A percentile compares a stretch with the other conserved stretches of the same genome.
Evolutionary conservation across 2,797 vertebrate species (phyloP).

Genomic region (Pipistrellus kuhlii): DNA sequence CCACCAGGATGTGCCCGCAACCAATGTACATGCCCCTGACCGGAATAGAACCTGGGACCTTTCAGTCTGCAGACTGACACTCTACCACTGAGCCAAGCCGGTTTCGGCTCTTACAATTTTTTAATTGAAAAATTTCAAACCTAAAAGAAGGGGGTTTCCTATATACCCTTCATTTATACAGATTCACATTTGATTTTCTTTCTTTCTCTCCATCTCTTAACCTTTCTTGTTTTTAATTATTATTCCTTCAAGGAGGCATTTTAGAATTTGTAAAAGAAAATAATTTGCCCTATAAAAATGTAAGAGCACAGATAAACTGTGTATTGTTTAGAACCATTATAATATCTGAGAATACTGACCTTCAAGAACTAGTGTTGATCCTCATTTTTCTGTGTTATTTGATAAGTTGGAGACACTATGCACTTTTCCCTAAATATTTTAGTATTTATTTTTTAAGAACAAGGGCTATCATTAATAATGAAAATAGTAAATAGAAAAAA

Average conservation of each 20-base stretch:
- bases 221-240: not conserved
- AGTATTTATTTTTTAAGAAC: slow-evolving; percentile 7
- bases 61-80: too few species aligned
- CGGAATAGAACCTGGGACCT: too few species aligned
- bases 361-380: not conserved
- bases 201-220: not conserved
- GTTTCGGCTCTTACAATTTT: not conserved
- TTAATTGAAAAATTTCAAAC: slow-evolving; percentile 2
- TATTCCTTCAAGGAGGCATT: not conserved
- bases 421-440: not conserved
- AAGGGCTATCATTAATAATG: not conserved
- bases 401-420: not conserved
- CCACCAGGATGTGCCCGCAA: too few species aligned
- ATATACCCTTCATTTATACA: not conserved
- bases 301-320: not conserved
- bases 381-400: slow-evolving; percentile 2
- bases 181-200: not conserved
- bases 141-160: not conserved
- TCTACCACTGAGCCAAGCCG: too few species aligned
- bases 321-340: not conserved
- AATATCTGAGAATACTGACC: not conserved
- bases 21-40: too few species aligned
- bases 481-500: not conserved
- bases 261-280: not conserved
- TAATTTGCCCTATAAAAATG: not conserved